Base-by-base conservation (phyloP, 1,140 invertebrate species). In the Heliconius eleuchia region DNA sequence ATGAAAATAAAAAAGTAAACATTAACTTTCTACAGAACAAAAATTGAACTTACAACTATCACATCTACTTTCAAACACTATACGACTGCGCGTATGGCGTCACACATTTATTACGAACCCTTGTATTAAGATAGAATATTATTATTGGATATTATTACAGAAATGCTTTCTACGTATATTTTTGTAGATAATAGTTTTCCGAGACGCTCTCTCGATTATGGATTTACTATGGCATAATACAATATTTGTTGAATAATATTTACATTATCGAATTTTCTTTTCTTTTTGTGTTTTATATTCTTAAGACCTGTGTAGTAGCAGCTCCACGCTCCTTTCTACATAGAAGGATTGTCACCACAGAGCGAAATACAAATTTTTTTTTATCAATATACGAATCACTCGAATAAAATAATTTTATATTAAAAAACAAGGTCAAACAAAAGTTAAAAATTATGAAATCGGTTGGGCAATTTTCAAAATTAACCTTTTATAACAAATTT, bases 241-340 rank as follows among this genome's bases (percentile, higher is more conserved):
- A 66, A 66, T 66, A 66, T 66, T 66, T 13, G 27, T 30, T 60
- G 55, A 60, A 60, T 60, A 60, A 60, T 60, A 60, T 60, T 60
- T 23, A 60, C 19, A 30, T 66, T 30, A 66, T 66, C 5, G 23
- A 16, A 66, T 66, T 60, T 66, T 13, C 60, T 27, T 57, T 30
- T 66, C 2, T 66, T 5, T 66, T 66, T 30, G 60, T 66, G 0
- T 30, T 30, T 30, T 27, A 11, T 23, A 66, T 4, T 30, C 0
- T 16, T 1, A 60, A 2, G 7, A 23, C 7, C 23, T 30, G 27
- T 4, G 27, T 46, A 46, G 4, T 46, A 46, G 4, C 13, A 46
- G 42, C 11, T 46, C 13, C 42, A 3, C 1, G 42, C 42, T 46
- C 13, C 3, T 1, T 16, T 13, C 13, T 16, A 0, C 13, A 46